Percentiles rank a stretch among this genome's conserved stretches.
phyloP scores from a whole-genome alignment of 1,140 invertebrate species.

The Varroa destructor region DNA sequence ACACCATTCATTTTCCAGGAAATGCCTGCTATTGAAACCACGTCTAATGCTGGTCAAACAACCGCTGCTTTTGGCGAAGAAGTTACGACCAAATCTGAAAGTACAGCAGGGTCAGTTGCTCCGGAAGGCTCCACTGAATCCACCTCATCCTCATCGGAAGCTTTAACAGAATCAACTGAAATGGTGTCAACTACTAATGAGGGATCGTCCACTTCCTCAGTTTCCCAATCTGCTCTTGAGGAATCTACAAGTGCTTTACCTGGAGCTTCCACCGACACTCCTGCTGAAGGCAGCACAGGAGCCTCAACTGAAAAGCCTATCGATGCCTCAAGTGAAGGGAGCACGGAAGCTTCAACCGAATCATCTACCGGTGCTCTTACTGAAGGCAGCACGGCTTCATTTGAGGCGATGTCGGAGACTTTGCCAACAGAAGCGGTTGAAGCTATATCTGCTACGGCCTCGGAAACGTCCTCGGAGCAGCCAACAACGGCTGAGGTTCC shows the following conservation, averaged over 20 bases:
- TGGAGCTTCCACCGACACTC: background rate
- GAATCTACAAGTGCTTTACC: background rate
- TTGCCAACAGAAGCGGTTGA: too few relatives aligned
- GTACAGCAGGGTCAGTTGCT: too few relatives aligned
- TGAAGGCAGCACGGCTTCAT: background rate
- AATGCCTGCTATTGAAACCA: background rate
- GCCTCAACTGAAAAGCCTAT: background rate
- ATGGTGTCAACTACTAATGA: background rate
- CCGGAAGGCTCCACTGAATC: too few relatives aligned
- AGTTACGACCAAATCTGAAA: too few relatives aligned
- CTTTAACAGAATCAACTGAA: too few relatives aligned
- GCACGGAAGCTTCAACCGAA: background rate
- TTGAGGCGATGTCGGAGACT: background rate
- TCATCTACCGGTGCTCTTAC: slow-evolving; percentile 29
- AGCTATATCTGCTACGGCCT: too few relatives aligned
- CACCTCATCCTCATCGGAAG: too few relatives aligned
- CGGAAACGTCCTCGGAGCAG: too few relatives aligned
- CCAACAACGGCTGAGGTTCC: too few relatives aligned
- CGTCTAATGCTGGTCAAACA: background rate
- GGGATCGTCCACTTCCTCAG: background rate
- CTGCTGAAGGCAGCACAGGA: background rate
- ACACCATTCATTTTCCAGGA: background rate
- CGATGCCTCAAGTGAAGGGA: too few relatives aligned
- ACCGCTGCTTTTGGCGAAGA: background rate
- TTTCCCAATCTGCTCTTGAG: background rate